Conservation (phyloP, 37 sponge, comb jelly and placozoan genomes). For the Mnemiopsis leidyi region DNA sequence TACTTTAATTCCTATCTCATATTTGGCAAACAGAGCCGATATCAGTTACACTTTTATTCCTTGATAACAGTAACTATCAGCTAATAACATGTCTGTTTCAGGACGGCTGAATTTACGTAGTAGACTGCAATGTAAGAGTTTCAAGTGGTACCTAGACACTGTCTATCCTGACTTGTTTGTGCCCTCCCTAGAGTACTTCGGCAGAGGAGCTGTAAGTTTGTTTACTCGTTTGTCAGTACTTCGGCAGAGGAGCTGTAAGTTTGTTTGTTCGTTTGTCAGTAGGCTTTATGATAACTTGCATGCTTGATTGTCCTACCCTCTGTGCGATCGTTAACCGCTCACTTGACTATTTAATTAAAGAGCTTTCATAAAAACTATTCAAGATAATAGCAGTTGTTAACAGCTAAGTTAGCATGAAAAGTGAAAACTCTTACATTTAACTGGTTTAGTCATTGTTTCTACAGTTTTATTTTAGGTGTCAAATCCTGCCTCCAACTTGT, state of each 20-base stretch:
- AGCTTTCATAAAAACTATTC: too few relatives aligned
- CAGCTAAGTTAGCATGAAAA: too few relatives aligned
- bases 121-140: slow-evolving; percentile 85
- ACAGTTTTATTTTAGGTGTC: slow-evolving; percentile 67
- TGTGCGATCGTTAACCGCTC: neutral
- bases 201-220: slow-evolving; percentile 76
- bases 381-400: too few relatives aligned
- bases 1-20: too few relatives aligned
- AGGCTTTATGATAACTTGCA: neutral
- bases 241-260: too few relatives aligned
- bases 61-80: too few relatives aligned
- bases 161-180: slow-evolving; percentile 86
- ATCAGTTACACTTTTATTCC: too few relatives aligned
- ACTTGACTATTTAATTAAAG: neutral
- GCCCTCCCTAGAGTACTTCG: slow-evolving; percentile 78
- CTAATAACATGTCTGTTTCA: too few relatives aligned
- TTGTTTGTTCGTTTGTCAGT: neutral
- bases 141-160: slow-evolving; percentile 88
- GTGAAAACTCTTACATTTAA: too few relatives aligned
- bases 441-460: neutral
- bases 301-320: neutral
- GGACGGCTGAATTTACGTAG: slow-evolving; percentile 73
- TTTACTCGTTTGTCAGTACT: too few relatives aligned
- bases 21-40: too few relatives aligned
- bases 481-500: slow-evolving; percentile 71